phyloP scores from a whole-genome alignment of 2,113 vertebrate genomes.

The Philantomba maxwellii region DNA sequence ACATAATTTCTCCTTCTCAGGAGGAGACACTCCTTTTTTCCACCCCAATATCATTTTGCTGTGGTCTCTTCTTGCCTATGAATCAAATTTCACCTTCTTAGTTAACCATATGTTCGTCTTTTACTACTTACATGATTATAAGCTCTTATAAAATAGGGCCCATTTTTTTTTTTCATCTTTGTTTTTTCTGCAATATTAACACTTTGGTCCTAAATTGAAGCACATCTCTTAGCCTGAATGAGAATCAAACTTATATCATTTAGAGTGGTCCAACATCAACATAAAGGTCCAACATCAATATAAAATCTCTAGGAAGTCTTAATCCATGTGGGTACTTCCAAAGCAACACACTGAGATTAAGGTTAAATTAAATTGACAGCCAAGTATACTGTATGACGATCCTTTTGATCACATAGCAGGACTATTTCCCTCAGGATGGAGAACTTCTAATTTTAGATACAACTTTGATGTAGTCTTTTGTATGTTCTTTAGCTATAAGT shows the following conservation, averaged over 20 bases:
- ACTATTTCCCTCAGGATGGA: neutral
- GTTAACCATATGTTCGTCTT: neutral
- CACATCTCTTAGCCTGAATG: neutral
- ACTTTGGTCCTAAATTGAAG: neutral
- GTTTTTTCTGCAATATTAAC: neutral
- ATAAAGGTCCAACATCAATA: neutral
- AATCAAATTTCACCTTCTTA: neutral
- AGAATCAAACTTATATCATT: slow-evolving; percentile 13
- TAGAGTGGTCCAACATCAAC: neutral
- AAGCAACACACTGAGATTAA: neutral
- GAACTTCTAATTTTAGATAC: neutral
- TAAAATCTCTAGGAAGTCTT: neutral
- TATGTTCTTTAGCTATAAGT: neutral
- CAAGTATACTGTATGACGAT: neutral
- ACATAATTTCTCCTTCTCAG: neutral
- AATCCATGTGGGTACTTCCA: neutral
- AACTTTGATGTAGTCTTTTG: neutral
- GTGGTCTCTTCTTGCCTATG: neutral
- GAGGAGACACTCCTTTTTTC: neutral
- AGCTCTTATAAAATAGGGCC: neutral
- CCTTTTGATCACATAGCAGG: neutral
- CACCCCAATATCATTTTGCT: neutral
- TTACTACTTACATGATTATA: neutral
- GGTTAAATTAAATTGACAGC: neutral
- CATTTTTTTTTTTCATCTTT: neutral